phyloP scores from a whole-genome alignment of 2,888 invertebrate species.

The Saturnia pavonia region DNA sequence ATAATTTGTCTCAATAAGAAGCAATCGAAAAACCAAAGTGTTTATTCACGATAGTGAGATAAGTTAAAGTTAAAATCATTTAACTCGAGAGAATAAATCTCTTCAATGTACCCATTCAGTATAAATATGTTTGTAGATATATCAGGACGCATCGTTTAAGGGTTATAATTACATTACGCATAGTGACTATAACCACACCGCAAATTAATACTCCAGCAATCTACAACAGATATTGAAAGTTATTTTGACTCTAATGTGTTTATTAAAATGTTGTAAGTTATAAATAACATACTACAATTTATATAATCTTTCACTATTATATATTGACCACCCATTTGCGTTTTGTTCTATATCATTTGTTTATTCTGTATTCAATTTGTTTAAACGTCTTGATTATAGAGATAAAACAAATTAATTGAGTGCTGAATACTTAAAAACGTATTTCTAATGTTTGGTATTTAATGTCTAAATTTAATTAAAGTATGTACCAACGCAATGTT shows the following conservation, averaged over 20 bases:
- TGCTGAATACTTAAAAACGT: neutral
- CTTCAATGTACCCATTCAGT: conserved; percentile 10
- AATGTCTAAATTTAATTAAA: neutral
- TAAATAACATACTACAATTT: conserved; percentile 37
- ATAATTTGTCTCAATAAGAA: neutral
- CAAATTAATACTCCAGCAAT: conserved; percentile 71
- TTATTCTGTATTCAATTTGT: conserved; percentile 36
- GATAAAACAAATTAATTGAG: neutral
- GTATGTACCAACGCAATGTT: neutral
- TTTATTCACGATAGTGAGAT: neutral
- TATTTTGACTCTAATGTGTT: conserved; percentile 73
- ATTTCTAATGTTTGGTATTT: neutral
- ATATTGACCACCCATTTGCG: conserved; percentile 40
- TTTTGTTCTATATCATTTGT: conserved; percentile 41
- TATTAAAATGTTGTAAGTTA: conserved; percentile 77
- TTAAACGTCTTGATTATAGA: neutral
- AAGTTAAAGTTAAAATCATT: conserved; percentile 7
- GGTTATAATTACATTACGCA: conserved; percentile 59
- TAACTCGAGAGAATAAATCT: conserved; percentile 13
- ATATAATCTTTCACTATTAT: conserved; percentile 43
- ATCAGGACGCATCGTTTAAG: conserved; percentile 25
- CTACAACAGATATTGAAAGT: conserved; percentile 66
- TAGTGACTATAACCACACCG: conserved; percentile 58
- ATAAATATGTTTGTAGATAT: conserved; percentile 21
- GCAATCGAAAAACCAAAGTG: neutral